Evolutionary conservation across 1,140 invertebrate species (phyloP), one percentile per base, ranked within the genome.

Genomic region (Drosophila sturtevanti): DNA sequence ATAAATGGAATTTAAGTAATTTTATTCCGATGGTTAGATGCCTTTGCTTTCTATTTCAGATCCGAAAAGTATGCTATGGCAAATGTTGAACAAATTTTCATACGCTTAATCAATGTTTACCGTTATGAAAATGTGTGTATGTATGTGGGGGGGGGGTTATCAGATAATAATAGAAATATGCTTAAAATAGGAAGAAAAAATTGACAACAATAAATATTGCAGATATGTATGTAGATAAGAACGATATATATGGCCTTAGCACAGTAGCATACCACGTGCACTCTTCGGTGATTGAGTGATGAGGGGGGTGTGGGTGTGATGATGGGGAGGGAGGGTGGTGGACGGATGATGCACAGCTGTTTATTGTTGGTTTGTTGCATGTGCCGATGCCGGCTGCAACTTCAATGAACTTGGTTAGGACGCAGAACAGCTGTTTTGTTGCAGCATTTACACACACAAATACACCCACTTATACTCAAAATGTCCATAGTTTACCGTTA

Each of bases 351-450:
- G 21, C 59, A 31, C 59, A 44, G 59, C 38, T 61, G 38, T 61
- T 38, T 38, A 16, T 51, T 35, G 56, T 11, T 66, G 14, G 11
- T 54, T 55, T 65, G n/a, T 12, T 18, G 34, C 58, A 37, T 54
- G 18, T 31, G 12, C 41, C 51, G 66, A 31, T 51, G 37, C 52
- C 62, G 63, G 41, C 48, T 79, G 63, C 71, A 79, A 61, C 48
- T 66, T 60, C 61, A 63, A 37, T 75, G 54, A 70, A 64, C 61
- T 65, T 76, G 72, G 41, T 54, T 61, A 48, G 16, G 55, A 44
- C 24, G 55, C 63, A 12, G 11, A 81, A 77, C 78, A 81, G 77
- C 77, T 79, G 77, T 80, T 80, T 31, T 60, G 58, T 18, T 75
- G 73, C 56, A 61, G 51, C 41, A 35, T 37, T 62, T 24, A 37